phyloP scores from a whole-genome alignment of 2,113 vertebrate genomes.

The Mobula hypostoma region DNA sequence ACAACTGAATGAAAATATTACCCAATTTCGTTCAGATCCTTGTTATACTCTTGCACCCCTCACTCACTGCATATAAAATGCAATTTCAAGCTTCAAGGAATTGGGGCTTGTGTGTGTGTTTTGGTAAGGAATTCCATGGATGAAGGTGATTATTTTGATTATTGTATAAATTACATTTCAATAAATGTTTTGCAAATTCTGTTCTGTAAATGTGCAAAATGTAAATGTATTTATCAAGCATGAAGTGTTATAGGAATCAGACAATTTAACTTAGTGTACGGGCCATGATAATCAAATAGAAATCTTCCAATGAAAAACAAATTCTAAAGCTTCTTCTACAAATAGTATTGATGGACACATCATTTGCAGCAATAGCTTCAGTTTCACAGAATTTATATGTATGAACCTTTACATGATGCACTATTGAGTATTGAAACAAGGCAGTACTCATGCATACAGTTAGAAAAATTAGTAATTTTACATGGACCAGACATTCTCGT shows the following conservation, averaged over 20 bases:
- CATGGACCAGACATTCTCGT: too few relatives aligned
- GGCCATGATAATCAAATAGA: not conserved
- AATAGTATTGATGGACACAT: not conserved
- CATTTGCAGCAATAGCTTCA: not conserved
- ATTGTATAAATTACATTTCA: not conserved
- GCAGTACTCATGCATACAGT: not conserved
- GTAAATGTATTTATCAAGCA: not conserved
- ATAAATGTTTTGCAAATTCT: not conserved
- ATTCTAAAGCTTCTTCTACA: not conserved
- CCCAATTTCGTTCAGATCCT: not conserved
- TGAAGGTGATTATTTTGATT: not conserved
- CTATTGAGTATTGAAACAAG: too few relatives aligned
- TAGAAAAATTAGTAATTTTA: not conserved
- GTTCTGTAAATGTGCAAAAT: not conserved
- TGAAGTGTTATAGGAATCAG: not conserved
- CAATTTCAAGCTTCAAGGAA: too few relatives aligned
- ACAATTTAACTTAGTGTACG: not conserved
- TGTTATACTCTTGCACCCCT: too few relatives aligned
- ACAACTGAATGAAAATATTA: not conserved
- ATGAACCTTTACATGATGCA: not conserved
- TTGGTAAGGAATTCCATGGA: not conserved
- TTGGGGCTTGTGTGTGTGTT: too few relatives aligned
- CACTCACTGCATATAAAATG: too few relatives aligned
- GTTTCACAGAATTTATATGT: not conserved
- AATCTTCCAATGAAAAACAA: not conserved